Evolutionary conservation across 2,888 invertebrate species (phyloP).

Genomic region (Hymenopus coronatus): DNA sequence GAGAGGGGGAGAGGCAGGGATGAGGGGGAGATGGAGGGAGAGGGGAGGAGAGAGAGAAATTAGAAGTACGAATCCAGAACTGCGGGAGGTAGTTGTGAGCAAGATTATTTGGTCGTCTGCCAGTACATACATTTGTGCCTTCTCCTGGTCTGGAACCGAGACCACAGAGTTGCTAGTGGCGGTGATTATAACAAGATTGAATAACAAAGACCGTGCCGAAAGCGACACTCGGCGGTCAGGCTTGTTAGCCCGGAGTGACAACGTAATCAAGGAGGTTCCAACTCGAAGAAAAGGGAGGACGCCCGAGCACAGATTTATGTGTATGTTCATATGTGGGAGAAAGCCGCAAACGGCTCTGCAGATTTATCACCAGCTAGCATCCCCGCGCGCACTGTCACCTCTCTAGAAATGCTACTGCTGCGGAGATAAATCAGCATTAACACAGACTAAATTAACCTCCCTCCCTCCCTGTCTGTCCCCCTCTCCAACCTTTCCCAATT

Average conservation of each 20-base stretch:
- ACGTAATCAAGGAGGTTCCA: conserved; percentile 10
- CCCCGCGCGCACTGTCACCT: conserved; percentile 28
- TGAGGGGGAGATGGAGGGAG: neutral
- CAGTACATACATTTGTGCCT: neutral
- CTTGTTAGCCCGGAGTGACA: conserved; percentile 6
- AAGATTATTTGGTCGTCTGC: neutral
- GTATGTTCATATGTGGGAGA: conserved; percentile 18
- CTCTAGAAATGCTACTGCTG: conserved; percentile 20
- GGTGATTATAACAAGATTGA: neutral
- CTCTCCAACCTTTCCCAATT: neutral
- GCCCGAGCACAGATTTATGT: conserved; percentile 23
- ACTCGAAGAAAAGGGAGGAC: conserved; percentile 26
- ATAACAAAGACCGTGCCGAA: neutral
- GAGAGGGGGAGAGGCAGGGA: no score
- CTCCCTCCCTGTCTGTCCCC: neutral
- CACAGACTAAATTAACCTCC: conserved; percentile 35
- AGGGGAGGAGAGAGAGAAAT: no score
- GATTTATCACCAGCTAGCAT: conserved; percentile 30
- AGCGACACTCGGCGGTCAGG: neutral
- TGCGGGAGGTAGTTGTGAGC: neutral
- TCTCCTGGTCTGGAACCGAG: neutral
- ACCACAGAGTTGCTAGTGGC: neutral
- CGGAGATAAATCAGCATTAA: conserved; percentile 35
- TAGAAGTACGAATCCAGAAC: neutral
- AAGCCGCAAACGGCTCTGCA: conserved; percentile 29